These are phyloP conservation scores for Tetrax tetrax DNA, from an alignment of 2,113 vertebrate species.

Conservation along the genomic window DNA sequence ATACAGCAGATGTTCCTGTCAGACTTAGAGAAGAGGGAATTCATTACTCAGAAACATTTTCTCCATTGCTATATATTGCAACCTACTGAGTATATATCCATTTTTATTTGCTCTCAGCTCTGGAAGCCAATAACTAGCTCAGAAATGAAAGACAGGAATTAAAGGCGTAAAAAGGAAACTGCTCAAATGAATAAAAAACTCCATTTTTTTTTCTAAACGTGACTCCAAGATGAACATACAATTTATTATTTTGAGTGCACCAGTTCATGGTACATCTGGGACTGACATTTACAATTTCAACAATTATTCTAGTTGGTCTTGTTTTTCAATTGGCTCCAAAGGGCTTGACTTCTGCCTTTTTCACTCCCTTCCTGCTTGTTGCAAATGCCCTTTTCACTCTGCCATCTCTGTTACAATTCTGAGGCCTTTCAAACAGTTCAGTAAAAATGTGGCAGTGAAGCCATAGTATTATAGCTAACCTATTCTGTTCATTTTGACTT, in stretches of 20 bases:
- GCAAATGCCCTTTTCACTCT: background rate
- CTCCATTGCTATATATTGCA: background rate
- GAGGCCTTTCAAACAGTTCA: background rate
- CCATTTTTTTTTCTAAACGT: background rate
- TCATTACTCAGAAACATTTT: conserved; percentile 4
- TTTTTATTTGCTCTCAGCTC: background rate
- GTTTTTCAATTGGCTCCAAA: background rate
- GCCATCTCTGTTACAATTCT: background rate
- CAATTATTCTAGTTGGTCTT: background rate
- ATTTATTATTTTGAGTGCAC: background rate
- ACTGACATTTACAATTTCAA: background rate
- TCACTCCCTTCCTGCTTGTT: background rate
- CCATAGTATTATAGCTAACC: background rate
- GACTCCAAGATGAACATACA: background rate
- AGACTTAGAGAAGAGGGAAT: background rate
- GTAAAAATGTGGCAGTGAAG: background rate
- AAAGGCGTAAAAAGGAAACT: background rate
- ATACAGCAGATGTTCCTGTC: background rate
- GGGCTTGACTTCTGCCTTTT: background rate
- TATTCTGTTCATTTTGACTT: background rate
- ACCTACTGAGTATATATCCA: background rate
- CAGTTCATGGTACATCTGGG: background rate
- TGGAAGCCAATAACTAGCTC: background rate
- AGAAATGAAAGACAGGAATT: background rate
- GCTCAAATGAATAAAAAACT: accelerated